Evolutionary conservation across 2,113 vertebrate species (phyloP).

Genomic region (Nothoprocta perdicaria): DNA sequence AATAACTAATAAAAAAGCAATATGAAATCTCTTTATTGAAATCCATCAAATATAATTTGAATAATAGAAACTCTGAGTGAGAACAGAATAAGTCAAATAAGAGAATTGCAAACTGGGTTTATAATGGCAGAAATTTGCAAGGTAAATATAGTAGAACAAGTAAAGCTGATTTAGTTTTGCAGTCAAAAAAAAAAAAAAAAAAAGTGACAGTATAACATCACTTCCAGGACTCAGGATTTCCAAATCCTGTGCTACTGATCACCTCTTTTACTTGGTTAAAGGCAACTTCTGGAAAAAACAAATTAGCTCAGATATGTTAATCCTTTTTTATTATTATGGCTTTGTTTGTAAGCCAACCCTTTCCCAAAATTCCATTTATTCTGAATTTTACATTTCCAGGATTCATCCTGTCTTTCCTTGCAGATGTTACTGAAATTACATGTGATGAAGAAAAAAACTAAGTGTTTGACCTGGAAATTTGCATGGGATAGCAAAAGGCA

Average conservation of each 20-base stretch:
- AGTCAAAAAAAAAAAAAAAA: background rate
- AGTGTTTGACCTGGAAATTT: background rate
- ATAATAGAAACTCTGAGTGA: background rate
- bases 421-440: background rate
- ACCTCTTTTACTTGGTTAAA: background rate
- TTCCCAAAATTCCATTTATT: background rate
- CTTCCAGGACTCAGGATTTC: background rate
- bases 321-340: background rate
- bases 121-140: background rate
- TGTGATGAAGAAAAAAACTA: background rate
- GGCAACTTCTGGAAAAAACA: background rate
- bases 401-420: background rate
- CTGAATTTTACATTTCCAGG: background rate
- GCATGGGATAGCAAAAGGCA: rapidly evolving
- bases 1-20: background rate
- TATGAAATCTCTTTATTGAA: background rate
- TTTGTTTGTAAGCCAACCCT: background rate
- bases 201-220: background rate
- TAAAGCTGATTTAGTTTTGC: background rate
- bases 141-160: background rate
- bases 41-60: background rate
- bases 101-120: background rate
- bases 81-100: background rate
- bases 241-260: background rate
- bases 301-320: background rate